phyloP scores from a whole-genome alignment of 2,888 invertebrate species.

The Anoncus sp. region DNA sequence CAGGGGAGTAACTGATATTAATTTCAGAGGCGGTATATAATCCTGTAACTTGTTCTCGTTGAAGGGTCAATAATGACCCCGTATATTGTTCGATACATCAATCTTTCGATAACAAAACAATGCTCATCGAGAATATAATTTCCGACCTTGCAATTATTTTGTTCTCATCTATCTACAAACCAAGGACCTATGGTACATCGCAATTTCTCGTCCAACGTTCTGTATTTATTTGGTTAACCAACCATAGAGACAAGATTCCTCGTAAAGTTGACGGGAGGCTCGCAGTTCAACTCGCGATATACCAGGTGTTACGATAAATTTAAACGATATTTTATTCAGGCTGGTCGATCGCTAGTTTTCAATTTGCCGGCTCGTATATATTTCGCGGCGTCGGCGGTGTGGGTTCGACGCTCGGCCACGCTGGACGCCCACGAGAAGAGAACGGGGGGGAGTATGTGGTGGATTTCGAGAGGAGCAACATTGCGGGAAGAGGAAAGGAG shows the following conservation, averaged over 20 bases:
- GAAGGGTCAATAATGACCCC: background rate
- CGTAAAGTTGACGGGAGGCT: constrained; percentile 13
- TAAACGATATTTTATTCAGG: constrained; percentile 82
- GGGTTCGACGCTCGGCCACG: constrained; percentile 29
- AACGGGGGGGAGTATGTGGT: background rate
- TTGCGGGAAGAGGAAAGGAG: constrained; percentile 24
- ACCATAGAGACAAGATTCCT: background rate
- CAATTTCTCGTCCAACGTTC: background rate
- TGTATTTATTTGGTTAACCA: background rate
- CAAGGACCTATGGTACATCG: background rate
- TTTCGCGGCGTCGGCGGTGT: constrained; percentile 69
- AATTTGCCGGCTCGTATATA: constrained; percentile 82
- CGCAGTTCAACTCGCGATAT: constrained; percentile 70
- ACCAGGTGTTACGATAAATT: constrained; percentile 83
- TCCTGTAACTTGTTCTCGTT: background rate
- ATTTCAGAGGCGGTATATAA: constrained; percentile 55
- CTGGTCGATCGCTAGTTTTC: constrained; percentile 82
- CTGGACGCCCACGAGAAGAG: constrained; percentile 12
- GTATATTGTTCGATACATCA: background rate
- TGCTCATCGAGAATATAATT: background rate
- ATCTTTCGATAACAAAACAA: background rate
- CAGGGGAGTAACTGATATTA: constrained; percentile 66
- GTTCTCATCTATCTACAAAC: background rate
- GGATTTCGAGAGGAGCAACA: background rate
- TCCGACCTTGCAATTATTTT: background rate